Base-by-base conservation (phyloP, 35 echinoderm and acorn worm species). In the Eucidaris tribuloides region DNA sequence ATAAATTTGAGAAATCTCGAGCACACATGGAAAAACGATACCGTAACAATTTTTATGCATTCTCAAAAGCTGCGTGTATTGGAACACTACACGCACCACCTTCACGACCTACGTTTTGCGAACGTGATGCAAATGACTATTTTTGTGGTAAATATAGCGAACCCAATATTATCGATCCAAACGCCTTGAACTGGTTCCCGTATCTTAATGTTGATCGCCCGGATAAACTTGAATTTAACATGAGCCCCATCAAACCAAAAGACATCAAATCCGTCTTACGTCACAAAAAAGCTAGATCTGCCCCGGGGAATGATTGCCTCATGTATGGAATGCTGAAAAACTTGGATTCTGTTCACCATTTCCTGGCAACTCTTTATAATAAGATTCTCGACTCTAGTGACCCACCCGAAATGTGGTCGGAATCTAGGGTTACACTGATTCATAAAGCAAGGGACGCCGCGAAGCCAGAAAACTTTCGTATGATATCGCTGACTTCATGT, bases 281-380 rank as follows among this genome's bases (percentile, higher is more conserved):
- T 39, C 34, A 43, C 37, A 81, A 81, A 48, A 81, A 81, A 81
- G 46, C 49, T 43, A 81, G 6, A 37, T 60, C 50, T 18, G 50
- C 80, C 36, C 80, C 80, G 15, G 74, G 74, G 2, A 39, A 39
- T 30, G 74, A 45, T n/a, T 39, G 74, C 18, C 36, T 78, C 7
- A 29, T 78, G 15, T 78, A 78, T 22, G 80, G 36, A 19, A 34
- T 82, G 2, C 58, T 81, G 46, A 48, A 55, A 81, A 58, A 58
- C 35, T 62, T 62, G 33, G 15, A 20, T 25, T 82, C 56, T 58
- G 56, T 54, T 18, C 80, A 82, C 42, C 80, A 82, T 38, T 82
- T 82, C 42, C 9, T 82, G 36, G 80, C 80, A 62, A 82, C 80
- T 24, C 56, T 82, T 7, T 62, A 58, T 41, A 62, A 48, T 9